These are phyloP conservation scores for Furnarius figulus DNA, from an alignment of 2,113 vertebrate genomes.

Conservation along the genomic window DNA sequence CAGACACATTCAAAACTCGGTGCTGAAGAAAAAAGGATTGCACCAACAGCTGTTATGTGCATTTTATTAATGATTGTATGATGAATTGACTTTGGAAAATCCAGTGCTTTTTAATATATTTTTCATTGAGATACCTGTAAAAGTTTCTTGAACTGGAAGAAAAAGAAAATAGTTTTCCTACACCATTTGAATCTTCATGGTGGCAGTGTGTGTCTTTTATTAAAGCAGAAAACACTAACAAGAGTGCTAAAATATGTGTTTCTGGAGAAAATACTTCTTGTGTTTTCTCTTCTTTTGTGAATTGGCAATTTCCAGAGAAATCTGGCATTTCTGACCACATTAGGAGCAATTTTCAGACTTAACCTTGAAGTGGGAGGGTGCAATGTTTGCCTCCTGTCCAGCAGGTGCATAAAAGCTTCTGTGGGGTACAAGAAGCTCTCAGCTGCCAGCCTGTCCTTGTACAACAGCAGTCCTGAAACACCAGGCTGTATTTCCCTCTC, in stretches of 20 bases:
- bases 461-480: background rate
- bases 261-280: background rate
- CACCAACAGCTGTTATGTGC: rapidly evolving
- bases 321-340: background rate
- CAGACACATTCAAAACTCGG: background rate
- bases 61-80: background rate
- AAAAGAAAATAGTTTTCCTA: background rate
- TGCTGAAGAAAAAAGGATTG: background rate
- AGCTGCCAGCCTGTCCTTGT: background rate
- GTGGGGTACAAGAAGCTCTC: background rate
- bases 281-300: rapidly evolving
- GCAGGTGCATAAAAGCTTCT: background rate
- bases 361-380: background rate
- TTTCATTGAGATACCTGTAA: background rate
- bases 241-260: background rate
- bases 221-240: background rate
- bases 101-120: background rate
- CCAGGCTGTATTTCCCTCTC: background rate
- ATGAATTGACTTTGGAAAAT: background rate
- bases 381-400: background rate
- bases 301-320: background rate
- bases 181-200: background rate
- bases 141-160: background rate
- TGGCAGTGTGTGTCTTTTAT: background rate
- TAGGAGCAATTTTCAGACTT: background rate